Evolutionary conservation across 1,140 invertebrate genomes (phyloP), one percentile per base, ranked within the genome.

Genomic region (Leptonema lineaticorne): DNA sequence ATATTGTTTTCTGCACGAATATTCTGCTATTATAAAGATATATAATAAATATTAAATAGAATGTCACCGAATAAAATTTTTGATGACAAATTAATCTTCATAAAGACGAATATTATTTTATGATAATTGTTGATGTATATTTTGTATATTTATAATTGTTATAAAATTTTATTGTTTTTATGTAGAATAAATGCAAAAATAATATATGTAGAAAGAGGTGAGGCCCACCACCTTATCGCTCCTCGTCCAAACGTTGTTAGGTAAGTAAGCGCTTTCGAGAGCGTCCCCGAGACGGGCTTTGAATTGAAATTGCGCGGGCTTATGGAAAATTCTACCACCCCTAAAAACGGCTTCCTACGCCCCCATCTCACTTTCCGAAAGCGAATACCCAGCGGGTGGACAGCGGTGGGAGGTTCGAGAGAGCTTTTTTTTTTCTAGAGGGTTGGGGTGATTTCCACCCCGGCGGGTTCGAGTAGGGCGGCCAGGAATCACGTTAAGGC

Each of bases 271-370:
- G 63, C 58, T 62, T 64, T 69, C 58, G 37, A 65, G 67, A 67
- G 59, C 62, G 37, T 48, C 53, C 63, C 58, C 57, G 48, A 69
- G 63, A 69, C 67, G 41, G 67, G 70, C 67, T 72, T 67, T 72
- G 70, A 72, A 69, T 69, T 69, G 67, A 69, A 72, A 72, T 72
- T 72, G 70, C 58, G 67, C 67, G 37, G 67, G 58, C 70, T 72
- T 72, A 72, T 72, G 70, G 70, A 69, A 72, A 72, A 69, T 63
- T 64, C 63, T 63, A 59, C 65, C 70, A 26, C 70, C 62, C 45
- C n/a, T n/a, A n/a, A n/a, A n/a, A n/a, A n/a, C n/a, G n/a, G n/a
- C n/a, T n/a, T n/a, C n/a, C n/a, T n/a, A n/a, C n/a, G n/a, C n/a
- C n/a, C n/a, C n/a, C n/a, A n/a, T n/a, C n/a, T n/a, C n/a, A n/a